A percentile compares a stretch with the other conserved stretches of the same genome.
phyloP scores from a whole-genome alignment of 2,797 vertebrate genomes.

The Arrhamphus sclerolepis region DNA sequence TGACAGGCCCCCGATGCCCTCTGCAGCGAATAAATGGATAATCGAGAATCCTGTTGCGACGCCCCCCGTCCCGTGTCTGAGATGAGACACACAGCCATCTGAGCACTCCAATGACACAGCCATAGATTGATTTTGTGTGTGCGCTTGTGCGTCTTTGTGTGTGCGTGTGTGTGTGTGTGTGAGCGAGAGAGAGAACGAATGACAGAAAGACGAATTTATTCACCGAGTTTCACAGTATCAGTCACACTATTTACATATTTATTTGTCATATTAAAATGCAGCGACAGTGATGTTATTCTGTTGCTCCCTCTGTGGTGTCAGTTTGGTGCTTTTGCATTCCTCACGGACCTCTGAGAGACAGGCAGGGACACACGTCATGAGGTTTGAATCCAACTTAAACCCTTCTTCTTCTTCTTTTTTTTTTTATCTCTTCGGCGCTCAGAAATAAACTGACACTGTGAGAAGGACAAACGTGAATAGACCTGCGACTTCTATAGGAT shows the following conservation, averaged over 20 bases:
- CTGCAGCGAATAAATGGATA: conserved; percentile 74
- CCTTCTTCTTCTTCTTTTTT: not conserved
- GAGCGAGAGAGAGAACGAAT: conserved; percentile 11
- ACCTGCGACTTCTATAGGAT: not conserved
- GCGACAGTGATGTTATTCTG: conserved; percentile 64
- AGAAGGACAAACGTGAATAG: conserved; percentile 8
- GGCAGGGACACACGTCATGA: conserved; percentile 16
- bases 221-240: conserved; percentile 57
- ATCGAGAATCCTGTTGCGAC: conserved; percentile 72
- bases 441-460: conserved; percentile 14
- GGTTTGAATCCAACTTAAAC: conserved; percentile 30
- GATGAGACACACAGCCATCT: conserved; percentile 69
- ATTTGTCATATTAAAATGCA: conserved; percentile 62
- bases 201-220: conserved; percentile 72
- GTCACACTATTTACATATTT: conserved; percentile 72
- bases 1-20: conserved; percentile 74
- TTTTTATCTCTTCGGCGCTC: conserved; percentile 24
- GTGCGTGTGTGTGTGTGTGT: conserved; percentile 27
- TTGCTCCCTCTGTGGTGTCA: conserved; percentile 39
- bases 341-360: conserved; percentile 17
- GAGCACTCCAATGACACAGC: conserved; percentile 66
- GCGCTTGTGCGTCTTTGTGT: conserved; percentile 7
- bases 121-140: conserved; percentile 66
- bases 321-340: conserved; percentile 33
- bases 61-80: conserved; percentile 57